Percentiles rank a stretch among this genome's conserved stretches.
phyloP scores from a whole-genome alignment of 2,888 invertebrate genomes.

The Dynastes maya region DNA sequence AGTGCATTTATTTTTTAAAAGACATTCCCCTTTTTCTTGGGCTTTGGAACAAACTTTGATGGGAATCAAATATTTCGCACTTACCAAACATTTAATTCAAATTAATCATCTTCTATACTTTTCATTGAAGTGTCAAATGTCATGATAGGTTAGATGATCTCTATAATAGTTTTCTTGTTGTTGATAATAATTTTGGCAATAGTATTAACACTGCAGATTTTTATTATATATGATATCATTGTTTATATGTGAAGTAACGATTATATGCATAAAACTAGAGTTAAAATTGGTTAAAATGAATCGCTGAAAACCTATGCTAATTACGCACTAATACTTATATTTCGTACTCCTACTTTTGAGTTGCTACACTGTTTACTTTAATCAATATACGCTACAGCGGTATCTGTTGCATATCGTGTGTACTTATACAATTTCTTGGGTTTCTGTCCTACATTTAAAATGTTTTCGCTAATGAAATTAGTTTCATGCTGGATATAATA shows the following conservation, averaged over 20 bases:
- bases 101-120: constrained; percentile 43
- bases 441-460: constrained; percentile 25
- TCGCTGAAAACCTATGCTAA: constrained; percentile 55
- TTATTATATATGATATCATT: constrained; percentile 56
- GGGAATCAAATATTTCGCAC: not conserved
- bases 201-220: constrained; percentile 47
- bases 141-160: constrained; percentile 58
- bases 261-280: constrained; percentile 50
- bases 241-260: constrained; percentile 54
- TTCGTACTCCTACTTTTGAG: not conserved
- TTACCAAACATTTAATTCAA: constrained; percentile 40
- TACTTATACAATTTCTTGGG: constrained; percentile 41
- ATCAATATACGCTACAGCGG: constrained; percentile 51
- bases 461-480: constrained; percentile 28
- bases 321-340: constrained; percentile 55
- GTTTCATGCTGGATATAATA: not conserved
- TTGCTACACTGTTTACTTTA: constrained; percentile 46
- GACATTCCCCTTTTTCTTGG: not conserved
- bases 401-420: constrained; percentile 43
- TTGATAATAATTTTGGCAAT: constrained; percentile 46
- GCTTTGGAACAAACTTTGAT: not conserved
- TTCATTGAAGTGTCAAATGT: constrained; percentile 52
- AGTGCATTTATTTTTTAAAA: too few species aligned
- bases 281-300: constrained; percentile 47
- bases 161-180: constrained; percentile 47